Conservation (phyloP, 2,113 vertebrate species). For the Syngnathoides biaculeatus region DNA sequence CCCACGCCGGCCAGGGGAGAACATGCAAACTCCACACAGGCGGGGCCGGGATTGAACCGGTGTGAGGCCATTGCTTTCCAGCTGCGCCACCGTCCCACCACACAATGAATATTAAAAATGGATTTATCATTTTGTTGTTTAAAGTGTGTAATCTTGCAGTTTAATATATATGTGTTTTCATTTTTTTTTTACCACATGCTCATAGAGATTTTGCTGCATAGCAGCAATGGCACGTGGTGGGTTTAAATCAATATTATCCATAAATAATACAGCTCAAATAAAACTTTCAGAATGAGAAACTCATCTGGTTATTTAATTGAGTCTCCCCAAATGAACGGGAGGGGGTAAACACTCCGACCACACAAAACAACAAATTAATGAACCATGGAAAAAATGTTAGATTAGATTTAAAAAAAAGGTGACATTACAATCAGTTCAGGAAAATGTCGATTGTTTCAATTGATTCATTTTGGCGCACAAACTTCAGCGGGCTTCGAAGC, state of each 20-base stretch:
- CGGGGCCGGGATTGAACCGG: no score
- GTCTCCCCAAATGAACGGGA: no score
- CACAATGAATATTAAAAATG: not conserved
- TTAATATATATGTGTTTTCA: not conserved
- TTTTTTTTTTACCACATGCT: not conserved
- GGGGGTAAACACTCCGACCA: not conserved
- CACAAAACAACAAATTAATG: not conserved
- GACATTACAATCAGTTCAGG: not conserved
- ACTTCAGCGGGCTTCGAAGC: not conserved
- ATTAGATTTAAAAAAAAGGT: not conserved
- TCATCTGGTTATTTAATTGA: no score
- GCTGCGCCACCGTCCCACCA: no score
- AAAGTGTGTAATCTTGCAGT: not conserved
- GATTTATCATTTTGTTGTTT: not conserved
- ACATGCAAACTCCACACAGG: no score
- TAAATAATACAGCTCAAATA: not conserved
- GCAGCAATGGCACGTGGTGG: not conserved
- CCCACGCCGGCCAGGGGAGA: no score
- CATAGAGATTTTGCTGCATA: not conserved
- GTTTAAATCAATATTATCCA: not conserved
- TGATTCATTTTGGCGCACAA: not conserved
- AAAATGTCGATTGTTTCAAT: not conserved
- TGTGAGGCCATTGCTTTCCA: no score
- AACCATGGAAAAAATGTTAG: not conserved
- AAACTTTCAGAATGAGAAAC: not conserved